Conservation (phyloP, 2,888 invertebrate species). For the Nineta flava region DNA sequence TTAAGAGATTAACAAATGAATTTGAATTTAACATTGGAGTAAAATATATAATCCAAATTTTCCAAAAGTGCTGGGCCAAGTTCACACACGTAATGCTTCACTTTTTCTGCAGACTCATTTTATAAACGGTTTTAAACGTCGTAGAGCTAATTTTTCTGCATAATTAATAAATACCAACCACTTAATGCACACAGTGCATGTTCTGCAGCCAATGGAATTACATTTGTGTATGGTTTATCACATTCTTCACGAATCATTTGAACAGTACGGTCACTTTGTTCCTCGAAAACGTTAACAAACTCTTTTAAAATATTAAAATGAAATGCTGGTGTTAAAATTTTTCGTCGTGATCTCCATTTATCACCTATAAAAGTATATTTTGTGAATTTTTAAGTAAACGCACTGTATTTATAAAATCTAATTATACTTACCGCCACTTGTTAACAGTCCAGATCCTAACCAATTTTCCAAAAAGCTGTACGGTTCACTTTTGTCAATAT, state of each 20-base stretch:
- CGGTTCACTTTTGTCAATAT: neutral
- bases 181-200: slow-evolving; percentile 37
- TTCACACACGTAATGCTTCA: no score
- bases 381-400: no score
- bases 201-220: slow-evolving; percentile 31
- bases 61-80: no score
- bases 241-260: slow-evolving; percentile 19
- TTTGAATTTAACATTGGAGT: no score
- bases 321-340: slow-evolving; percentile 30
- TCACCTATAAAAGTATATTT: slow-evolving; percentile 10
- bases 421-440: neutral
- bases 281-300: slow-evolving; percentile 24
- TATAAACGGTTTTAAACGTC: no score
- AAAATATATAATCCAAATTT: no score
- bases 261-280: slow-evolving; percentile 23
- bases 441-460: neutral
- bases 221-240: slow-evolving; percentile 22
- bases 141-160: no score
- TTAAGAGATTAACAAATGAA: no score
- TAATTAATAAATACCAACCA: slow-evolving; percentile 24
- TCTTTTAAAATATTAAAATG: slow-evolving; percentile 29
- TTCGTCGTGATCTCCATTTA: slow-evolving; percentile 29
- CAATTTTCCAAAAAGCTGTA: neutral
- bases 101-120: no score
- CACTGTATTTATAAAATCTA: neutral